These are phyloP conservation scores for Brachionus calyciflorus DNA, from an alignment of 1,140 invertebrate genomes.

Conservation along the genomic window DNA sequence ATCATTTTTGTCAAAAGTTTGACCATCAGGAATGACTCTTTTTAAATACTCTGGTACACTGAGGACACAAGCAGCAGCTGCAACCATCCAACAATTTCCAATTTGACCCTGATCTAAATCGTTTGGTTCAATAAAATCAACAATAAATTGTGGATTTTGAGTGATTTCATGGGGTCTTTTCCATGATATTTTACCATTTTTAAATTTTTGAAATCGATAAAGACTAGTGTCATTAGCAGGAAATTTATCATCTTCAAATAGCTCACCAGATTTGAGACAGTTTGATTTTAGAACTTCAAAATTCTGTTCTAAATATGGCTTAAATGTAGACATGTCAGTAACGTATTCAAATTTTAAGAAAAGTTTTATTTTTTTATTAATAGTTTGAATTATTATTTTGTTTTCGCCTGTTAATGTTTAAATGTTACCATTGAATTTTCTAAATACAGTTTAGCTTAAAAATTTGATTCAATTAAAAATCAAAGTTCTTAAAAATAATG, in stretches of 20 bases:
- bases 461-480: too few relatives aligned
- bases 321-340: constrained; percentile 16
- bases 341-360: too few relatives aligned
- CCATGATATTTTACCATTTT: neutral
- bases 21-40: constrained; percentile 23
- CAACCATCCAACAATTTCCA: constrained; percentile 46
- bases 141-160: constrained; percentile 34
- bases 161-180: constrained; percentile 34
- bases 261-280: constrained; percentile 12
- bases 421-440: too few relatives aligned
- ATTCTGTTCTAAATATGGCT: constrained; percentile 32
- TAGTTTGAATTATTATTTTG: neutral
- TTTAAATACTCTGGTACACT: constrained; percentile 9
- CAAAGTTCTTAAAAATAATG: too few relatives aligned
- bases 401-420: too few relatives aligned
- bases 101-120: constrained; percentile 42
- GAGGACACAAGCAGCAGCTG: neutral
- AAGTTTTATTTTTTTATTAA: neutral
- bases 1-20: constrained; percentile 35
- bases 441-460: too few relatives aligned
- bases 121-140: constrained; percentile 22
- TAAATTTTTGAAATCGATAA: neutral
- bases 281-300: constrained; percentile 11
- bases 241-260: constrained; percentile 47
- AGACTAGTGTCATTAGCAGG: constrained; percentile 38